Base-by-base conservation (phyloP, 2,888 invertebrate species). In the Ecdyonurus torrentis region DNA sequence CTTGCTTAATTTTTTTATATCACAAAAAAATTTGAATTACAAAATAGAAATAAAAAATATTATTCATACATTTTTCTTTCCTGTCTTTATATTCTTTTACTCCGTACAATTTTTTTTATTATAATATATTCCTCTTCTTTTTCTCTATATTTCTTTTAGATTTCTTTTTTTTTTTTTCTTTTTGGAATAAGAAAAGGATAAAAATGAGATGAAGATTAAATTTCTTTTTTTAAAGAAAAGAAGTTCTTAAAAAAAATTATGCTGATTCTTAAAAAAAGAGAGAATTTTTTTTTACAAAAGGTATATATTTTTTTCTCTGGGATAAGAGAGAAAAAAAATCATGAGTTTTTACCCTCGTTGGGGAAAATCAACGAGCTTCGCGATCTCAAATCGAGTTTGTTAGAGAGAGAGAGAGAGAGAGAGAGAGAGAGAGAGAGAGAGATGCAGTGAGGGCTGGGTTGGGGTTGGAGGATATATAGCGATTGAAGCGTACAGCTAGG, bases 241-340 rank as follows among this genome's bases (percentile, higher is more conserved):
- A 37, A 37, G 7, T 37, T 37, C 37, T 37, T 37, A 10, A 5
- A 37, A 37, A 10, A 37, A 37, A 55, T 55, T 55, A 55, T 55
- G 55, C 55, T 55, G 55, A 55, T 55, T 55, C 55, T 55, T 55
- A n/a, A 55, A n/a, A 55, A 55, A 55, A 55, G 15, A 37, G 15
- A 37, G 37, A 37, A 37, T 37, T 37, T 37, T 37, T 37, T 37
- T 37, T 37, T 37, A 37, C 37, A 37, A 37, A n/a, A 37, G 37
- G 7, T 37, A 37, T 5, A 37, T 37, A 37, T 37, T 37, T 37
- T 37, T 37, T 37, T 5, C 15, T 37, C 5, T 37, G n/a, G n/a
- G n/a, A n/a, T n/a, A n/a, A n/a, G n/a, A n/a, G n/a, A n/a, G n/a
- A 37, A 15, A 37, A 37, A 37, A 37, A 37, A 15, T 37, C 37